Percentiles rank a stretch among this genome's conserved stretches.
Conservation (phyloP, 1,140 invertebrate species). For the Megathymus violae region DNA sequence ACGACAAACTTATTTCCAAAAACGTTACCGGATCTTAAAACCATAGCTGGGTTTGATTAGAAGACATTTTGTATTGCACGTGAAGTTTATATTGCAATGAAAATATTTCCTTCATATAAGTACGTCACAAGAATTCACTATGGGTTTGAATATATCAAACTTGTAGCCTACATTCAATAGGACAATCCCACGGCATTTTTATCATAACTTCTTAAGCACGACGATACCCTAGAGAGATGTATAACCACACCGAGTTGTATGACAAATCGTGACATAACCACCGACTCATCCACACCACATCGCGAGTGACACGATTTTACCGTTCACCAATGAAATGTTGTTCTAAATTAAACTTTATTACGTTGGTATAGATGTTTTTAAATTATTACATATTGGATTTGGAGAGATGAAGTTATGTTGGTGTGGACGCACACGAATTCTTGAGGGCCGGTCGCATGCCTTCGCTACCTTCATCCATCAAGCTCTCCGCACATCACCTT, state of each 20-base stretch:
- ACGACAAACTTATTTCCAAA: too few relatives aligned
- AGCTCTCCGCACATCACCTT: slow-evolving; percentile 76
- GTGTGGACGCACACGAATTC: slow-evolving; percentile 55
- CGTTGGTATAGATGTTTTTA: slow-evolving; percentile 20
- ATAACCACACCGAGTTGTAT: slow-evolving; percentile 72
- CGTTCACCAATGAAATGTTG: slow-evolving; percentile 4
- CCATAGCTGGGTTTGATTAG: too few relatives aligned
- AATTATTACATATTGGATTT: slow-evolving; percentile 9
- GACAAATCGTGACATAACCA: slow-evolving; percentile 81
- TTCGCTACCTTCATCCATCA: slow-evolving; percentile 77
- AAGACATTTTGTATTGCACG: too few relatives aligned
- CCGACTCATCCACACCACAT: slow-evolving; percentile 69
- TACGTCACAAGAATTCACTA: too few relatives aligned
- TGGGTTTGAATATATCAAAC: too few relatives aligned
- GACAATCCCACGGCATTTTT: slow-evolving; percentile 66
- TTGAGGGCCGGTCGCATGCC: slow-evolving; percentile 68
- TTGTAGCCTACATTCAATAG: slow-evolving; percentile 12
- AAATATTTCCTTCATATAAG: too few relatives aligned
- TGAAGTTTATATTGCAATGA: too few relatives aligned
- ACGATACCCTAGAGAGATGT: slow-evolving; percentile 49
- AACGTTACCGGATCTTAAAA: too few relatives aligned
- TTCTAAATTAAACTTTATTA: slow-evolving; percentile 42
- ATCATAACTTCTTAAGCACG: slow-evolving; percentile 59
- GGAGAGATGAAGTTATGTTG: slow-evolving; percentile 40
- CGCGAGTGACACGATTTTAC: slow-evolving; percentile 35